These are phyloP conservation scores for Drosophila kurseongensis DNA, from an alignment of 1,140 invertebrate species.

Conservation along the genomic window DNA sequence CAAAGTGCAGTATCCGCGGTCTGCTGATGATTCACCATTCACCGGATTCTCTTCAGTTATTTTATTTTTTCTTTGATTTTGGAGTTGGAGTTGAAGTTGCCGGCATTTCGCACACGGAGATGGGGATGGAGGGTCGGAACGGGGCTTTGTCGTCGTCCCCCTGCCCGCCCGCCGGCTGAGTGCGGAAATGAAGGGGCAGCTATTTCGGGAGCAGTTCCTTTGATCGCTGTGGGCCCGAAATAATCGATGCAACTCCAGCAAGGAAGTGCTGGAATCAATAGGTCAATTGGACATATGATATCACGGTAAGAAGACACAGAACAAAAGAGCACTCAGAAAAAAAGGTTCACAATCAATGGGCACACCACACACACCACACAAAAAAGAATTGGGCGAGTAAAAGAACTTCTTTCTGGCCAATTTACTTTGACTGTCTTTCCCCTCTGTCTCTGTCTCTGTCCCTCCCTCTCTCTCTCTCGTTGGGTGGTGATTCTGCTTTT, in stretches of 20 bases:
- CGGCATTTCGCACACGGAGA: slow-evolving; percentile 28
- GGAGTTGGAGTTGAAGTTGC: slow-evolving; percentile 38
- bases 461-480: slow-evolving; percentile 2
- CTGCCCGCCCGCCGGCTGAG: slow-evolving; percentile 6
- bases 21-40: slow-evolving; percentile 54
- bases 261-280: not conserved
- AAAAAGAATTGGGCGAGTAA: slow-evolving; percentile 19
- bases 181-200: slow-evolving; percentile 46
- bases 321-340: slow-evolving; percentile 41
- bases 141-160: too few species aligned
- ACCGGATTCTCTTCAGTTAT: slow-evolving; percentile 26
- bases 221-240: slow-evolving; percentile 20
- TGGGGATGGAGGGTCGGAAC: not conserved
- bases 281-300: slow-evolving; percentile 63
- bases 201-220: slow-evolving; percentile 47
- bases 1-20: slow-evolving; percentile 15
- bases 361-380: slow-evolving; percentile 14
- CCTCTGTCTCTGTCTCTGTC: slow-evolving; percentile 12
- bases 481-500: slow-evolving; percentile 16
- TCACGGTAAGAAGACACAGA: slow-evolving; percentile 74
- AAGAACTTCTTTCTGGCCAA: slow-evolving; percentile 27
- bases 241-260: slow-evolving; percentile 22
- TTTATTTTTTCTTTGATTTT: slow-evolving; percentile 9
- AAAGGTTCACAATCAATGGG: slow-evolving; percentile 19
- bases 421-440: slow-evolving; percentile 46